Conservation (phyloP, 1,140 invertebrate genomes). For the Xylocopa sonorina region DNA sequence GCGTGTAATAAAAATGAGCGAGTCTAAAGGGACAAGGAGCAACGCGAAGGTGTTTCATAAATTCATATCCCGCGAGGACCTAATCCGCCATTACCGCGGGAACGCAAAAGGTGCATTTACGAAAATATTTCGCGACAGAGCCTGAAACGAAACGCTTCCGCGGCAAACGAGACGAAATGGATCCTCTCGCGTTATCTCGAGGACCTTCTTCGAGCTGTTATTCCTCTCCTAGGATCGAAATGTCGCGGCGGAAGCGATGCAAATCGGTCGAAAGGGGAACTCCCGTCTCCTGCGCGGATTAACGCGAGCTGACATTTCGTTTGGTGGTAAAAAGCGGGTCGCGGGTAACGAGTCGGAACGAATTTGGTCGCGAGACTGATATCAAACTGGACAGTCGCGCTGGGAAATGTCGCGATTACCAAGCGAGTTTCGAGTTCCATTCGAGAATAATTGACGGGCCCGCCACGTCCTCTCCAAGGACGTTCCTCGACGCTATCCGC, state of each 20-base stretch:
- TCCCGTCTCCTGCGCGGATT: neutral
- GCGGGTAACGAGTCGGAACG: neutral
- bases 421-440: conserved; percentile 55
- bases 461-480: too few relatives aligned
- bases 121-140: neutral
- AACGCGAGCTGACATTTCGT: neutral
- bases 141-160: neutral
- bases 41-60: too few relatives aligned
- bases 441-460: conserved; percentile 36
- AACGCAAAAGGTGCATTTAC: neutral
- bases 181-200: neutral
- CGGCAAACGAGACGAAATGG: neutral
- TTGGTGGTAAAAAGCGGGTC: neutral
- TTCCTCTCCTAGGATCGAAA: too few relatives aligned
- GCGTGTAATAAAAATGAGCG: too few relatives aligned
- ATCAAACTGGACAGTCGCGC: neutral
- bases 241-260: neutral
- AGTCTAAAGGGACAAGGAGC: too few relatives aligned
- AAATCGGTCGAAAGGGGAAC: neutral
- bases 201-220: too few relatives aligned
- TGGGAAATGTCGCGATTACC: conserved; percentile 14
- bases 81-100: too few relatives aligned
- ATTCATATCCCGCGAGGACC: too few relatives aligned
- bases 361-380: neutral
- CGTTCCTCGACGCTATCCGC: too few relatives aligned